Percentiles rank a stretch among this genome's conserved stretches.
These are phyloP conservation scores for Sycobia sp. DNA, from an alignment of 1,140 invertebrate genomes.

Conservation along the genomic window DNA sequence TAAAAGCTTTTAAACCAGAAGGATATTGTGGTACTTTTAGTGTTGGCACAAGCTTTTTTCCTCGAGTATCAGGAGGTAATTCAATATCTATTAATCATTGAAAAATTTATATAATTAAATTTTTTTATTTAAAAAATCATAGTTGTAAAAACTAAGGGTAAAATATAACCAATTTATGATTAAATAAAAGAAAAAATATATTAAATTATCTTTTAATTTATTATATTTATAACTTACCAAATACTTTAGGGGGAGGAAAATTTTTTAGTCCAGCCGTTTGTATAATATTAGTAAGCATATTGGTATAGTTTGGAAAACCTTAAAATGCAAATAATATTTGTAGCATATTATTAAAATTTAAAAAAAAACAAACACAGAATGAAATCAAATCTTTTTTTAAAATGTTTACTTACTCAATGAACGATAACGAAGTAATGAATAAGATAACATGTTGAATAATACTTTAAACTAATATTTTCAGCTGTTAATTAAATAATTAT, in stretches of 20 bases:
- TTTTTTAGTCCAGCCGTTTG: slow-evolving; percentile 67
- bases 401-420: neutral
- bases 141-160: neutral
- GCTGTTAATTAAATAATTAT: too few relatives aligned
- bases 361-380: neutral
- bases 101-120: slow-evolving; percentile 21
- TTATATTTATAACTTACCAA: neutral
- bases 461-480: too few relatives aligned
- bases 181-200: slow-evolving; percentile 21
- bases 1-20: slow-evolving; percentile 70
- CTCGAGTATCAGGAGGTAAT: slow-evolving; percentile 79
- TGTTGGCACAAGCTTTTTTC: slow-evolving; percentile 69
- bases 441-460: slow-evolving; percentile 13
- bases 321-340: neutral
- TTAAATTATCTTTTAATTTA: too few relatives aligned
- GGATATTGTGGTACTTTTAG: slow-evolving; percentile 76
- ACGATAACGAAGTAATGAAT: neutral
- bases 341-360: neutral
- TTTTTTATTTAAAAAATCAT: neutral
- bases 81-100: slow-evolving; percentile 15
- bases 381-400: too few relatives aligned
- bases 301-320: neutral
- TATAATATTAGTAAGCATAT: slow-evolving; percentile 2
- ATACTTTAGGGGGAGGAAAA: slow-evolving; percentile 61
- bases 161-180: neutral